phyloP scores from a whole-genome alignment of 2,888 invertebrate species.

The Cephus nigrinus region DNA sequence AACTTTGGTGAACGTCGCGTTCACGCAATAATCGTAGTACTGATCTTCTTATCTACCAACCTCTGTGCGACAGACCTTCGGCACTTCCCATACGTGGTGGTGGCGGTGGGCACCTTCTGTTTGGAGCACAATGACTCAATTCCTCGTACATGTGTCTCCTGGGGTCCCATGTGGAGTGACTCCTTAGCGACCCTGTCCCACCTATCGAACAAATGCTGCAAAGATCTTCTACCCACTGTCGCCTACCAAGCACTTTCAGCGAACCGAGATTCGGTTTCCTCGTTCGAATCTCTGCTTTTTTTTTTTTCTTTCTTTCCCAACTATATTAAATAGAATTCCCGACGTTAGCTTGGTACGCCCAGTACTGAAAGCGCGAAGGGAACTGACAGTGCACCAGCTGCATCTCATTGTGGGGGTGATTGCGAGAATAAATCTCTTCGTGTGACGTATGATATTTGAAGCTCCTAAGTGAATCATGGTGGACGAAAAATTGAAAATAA shows the following conservation, averaged over 20 bases:
- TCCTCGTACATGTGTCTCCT: constrained; percentile 91
- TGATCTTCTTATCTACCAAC: constrained; percentile 51
- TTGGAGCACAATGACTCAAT: constrained; percentile 74
- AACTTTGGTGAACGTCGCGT: too few relatives aligned
- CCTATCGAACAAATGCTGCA: constrained; percentile 59
- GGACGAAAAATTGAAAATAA: constrained; percentile 14
- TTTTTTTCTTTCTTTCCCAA: not conserved
- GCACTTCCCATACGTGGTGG: constrained; percentile 71
- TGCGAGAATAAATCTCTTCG: not conserved
- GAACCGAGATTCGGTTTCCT: too few relatives aligned
- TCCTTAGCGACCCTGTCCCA: constrained; percentile 68
- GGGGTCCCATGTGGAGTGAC: constrained; percentile 89
- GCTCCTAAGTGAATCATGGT: not conserved
- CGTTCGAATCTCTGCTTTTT: not conserved
- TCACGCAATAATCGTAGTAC: too few relatives aligned
- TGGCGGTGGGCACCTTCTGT: constrained; percentile 68
- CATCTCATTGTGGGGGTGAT: not conserved
- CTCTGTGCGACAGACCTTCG: constrained; percentile 65
- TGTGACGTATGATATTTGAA: constrained; percentile 6
- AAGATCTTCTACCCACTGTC: constrained; percentile 54
- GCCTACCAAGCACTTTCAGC: constrained; percentile 51
- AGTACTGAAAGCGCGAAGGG: constrained; percentile 18
- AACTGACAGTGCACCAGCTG: constrained; percentile 13
- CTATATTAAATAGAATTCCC: not conserved
- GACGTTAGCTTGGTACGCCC: constrained; percentile 16